Conservation (phyloP, 1,140 invertebrate genomes). For the Drosophila baimaii region DNA sequence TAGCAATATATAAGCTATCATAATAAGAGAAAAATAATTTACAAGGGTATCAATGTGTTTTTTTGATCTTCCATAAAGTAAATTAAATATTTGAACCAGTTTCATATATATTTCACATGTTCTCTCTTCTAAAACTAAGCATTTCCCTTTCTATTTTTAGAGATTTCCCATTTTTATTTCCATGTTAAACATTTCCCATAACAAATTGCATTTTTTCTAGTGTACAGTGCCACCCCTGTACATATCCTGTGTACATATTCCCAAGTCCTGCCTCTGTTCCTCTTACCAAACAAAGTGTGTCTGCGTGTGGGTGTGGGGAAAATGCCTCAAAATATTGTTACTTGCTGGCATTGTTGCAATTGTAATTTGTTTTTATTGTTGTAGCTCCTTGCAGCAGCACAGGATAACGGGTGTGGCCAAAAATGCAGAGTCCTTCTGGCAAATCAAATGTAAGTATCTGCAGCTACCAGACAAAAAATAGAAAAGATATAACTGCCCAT, state of each 20-base stretch:
- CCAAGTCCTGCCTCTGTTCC: conserved; percentile 46
- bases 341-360: conserved; percentile 57
- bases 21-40: too few species aligned
- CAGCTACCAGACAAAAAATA: conserved; percentile 29
- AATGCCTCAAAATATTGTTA: conserved; percentile 50
- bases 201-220: neutral
- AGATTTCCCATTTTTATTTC: too few species aligned
- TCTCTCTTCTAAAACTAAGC: too few species aligned
- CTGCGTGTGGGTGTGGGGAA: conserved; percentile 20
- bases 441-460: conserved; percentile 28
- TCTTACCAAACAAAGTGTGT: conserved; percentile 17
- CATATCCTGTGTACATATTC: conserved; percentile 1
- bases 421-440: conserved; percentile 2
- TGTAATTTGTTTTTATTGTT: conserved; percentile 77
- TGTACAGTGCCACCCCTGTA: conserved; percentile 11
- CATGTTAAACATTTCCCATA: neutral
- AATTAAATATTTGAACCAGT: too few species aligned
- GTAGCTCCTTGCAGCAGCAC: conserved; percentile 23
- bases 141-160: too few species aligned
- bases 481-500: conserved; percentile 52
- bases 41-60: too few species aligned
- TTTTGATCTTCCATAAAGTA: too few species aligned
- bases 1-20: too few species aligned
- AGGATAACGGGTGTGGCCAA: conserved; percentile 22
- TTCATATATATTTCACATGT: too few species aligned